Evolutionary conservation across 92 coral and sea anemone species (phyloP), one percentile per base, ranked within the genome.

Genomic region (Umimayanthus kanabou): DNA sequence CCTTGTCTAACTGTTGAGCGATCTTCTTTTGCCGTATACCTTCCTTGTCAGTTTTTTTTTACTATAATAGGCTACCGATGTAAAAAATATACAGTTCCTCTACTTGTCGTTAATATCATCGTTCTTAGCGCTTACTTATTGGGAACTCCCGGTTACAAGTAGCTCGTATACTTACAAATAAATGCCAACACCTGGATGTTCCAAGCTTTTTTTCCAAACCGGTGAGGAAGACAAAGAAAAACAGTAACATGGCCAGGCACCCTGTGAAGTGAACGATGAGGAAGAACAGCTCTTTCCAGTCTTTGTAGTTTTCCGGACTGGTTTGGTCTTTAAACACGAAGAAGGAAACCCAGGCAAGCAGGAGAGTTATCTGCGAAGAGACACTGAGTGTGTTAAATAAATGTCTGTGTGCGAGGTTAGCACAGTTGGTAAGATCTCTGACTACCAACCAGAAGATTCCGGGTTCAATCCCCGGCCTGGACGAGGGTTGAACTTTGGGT

Each of bases 261-360:
- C 85, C 85, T 22, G 29, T 14, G 53, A 81, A 66, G 70, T 81
- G 85, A 20, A 81, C 76, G 13, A 66, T n/a, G 50, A 81, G 55
- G 55, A 81, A 81, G 2, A 71, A 81, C 4, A 81, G 75, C 42
- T 81, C 85, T 65, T 65, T 81, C 85, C 85, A 81, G 37, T 66
- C 23, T 28, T 66, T 81, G 58, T 81, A 81, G 58, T 40, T 66
- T 14, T 25, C 76, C 18, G 58, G 85, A 9, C 74, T 37, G 39
- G 20, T 65, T 65, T 65, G 58, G 57, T 39, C 85, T 66, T 81
- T 81, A 13, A 81, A 81, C 23, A 39, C 75, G 45, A 81, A 81
- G 76, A 81, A 81, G 58, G 61, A 81, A 66, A 81, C 76, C 85
- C 85, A 81, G 1, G 85, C 85, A 9, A 81, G 53, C 13, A 81